Evolutionary conservation across 2,113 vertebrate genomes (phyloP).

Genomic region (Gavia stellata): DNA sequence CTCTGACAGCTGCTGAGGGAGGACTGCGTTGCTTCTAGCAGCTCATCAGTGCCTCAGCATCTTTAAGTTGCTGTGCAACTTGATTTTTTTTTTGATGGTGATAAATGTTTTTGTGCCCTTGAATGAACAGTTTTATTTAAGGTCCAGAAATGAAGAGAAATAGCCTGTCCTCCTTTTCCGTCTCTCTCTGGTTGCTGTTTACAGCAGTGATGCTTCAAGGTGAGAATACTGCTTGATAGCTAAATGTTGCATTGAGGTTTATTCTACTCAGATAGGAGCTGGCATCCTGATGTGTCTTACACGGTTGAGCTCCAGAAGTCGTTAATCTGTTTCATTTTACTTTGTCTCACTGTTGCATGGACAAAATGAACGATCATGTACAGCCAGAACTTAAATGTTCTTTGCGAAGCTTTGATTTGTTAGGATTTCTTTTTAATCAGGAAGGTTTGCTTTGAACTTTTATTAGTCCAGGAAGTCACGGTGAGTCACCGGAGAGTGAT

Average conservation of each 20-base stretch:
- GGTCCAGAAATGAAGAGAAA: slow-evolving; percentile 39
- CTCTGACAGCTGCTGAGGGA: not conserved
- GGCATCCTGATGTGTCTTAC: not conserved
- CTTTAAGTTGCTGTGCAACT: not conserved
- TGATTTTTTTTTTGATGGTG: not conserved
- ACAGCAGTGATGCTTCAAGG: slow-evolving; percentile 54
- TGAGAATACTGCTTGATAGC: slow-evolving; percentile 43
- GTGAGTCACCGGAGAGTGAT: not conserved
- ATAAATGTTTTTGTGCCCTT: not conserved
- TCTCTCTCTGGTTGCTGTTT: slow-evolving; percentile 56
- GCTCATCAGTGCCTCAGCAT: not conserved
- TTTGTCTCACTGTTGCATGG: not conserved
- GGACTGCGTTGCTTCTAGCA: not conserved
- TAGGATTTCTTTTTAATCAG: not conserved
- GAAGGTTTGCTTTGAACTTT: not conserved
- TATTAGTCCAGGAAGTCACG: not conserved
- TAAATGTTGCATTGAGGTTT: not conserved
- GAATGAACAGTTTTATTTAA: not conserved
- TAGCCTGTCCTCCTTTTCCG: not conserved
- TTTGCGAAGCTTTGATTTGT: not conserved
- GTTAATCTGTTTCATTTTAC: not conserved
- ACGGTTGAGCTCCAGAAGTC: not conserved
- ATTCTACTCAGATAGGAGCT: not conserved
- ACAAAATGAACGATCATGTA: not conserved
- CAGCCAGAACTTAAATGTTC: not conserved